These are phyloP conservation scores for Conistra vaccinii DNA, from an alignment of 2,888 invertebrate genomes.

Conservation along the genomic window DNA sequence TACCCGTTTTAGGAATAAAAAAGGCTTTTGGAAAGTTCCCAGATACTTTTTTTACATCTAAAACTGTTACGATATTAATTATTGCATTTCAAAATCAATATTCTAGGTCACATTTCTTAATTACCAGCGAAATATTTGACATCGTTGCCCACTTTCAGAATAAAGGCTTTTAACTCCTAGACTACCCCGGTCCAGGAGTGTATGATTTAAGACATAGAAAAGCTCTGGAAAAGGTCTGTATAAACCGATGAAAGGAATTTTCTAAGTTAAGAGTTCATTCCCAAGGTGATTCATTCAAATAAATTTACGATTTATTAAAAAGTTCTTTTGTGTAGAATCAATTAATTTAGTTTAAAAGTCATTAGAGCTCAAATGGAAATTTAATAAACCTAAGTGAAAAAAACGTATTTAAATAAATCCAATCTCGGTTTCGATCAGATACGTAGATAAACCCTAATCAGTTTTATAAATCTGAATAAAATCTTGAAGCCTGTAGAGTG, in stretches of 20 bases:
- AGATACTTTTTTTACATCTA: too few relatives aligned
- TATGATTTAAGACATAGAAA: too few relatives aligned
- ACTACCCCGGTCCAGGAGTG: too few relatives aligned
- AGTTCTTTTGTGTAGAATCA: constrained; percentile 17
- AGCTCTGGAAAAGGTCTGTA: not conserved
- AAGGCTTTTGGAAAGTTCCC: too few relatives aligned
- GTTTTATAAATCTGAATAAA: constrained; percentile 1
- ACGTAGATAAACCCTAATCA: not conserved
- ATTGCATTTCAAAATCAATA: too few relatives aligned
- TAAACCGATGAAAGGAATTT: not conserved
- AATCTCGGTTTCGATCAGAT: constrained; percentile 6
- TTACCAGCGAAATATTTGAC: too few relatives aligned
- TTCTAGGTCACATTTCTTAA: too few relatives aligned
- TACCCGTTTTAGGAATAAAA: too few relatives aligned
- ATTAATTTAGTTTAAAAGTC: constrained; percentile 5
- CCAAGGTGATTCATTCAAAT: constrained; percentile 20
- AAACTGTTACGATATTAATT: too few relatives aligned
- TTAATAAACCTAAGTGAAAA: not conserved
- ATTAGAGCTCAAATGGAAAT: constrained; percentile 4
- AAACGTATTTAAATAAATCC: not conserved
- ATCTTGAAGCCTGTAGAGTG: not conserved
- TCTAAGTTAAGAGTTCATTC: not conserved
- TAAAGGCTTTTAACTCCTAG: too few relatives aligned
- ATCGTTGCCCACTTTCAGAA: too few relatives aligned
- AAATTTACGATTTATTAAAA: constrained; percentile 17